Evolutionary conservation across 2,113 vertebrate genomes (phyloP).

Genomic region (Otus sunia): DNA sequence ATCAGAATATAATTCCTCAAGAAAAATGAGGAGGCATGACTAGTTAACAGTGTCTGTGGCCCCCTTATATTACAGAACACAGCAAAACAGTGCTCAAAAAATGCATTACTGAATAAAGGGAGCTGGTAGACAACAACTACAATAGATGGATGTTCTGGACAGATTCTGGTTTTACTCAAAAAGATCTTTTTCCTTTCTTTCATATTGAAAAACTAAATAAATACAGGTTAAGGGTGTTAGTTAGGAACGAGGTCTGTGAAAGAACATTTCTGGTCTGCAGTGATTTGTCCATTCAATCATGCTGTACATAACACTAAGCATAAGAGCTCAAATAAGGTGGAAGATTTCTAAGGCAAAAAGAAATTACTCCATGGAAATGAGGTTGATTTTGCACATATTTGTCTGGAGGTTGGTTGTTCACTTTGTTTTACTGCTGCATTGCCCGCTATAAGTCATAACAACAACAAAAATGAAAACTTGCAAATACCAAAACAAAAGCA

Average conservation of each 20-base stretch:
- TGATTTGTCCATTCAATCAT: conserved; percentile 38
- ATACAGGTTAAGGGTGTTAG: not conserved
- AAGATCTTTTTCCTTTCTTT: not conserved
- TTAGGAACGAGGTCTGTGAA: not conserved
- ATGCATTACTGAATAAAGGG: not conserved
- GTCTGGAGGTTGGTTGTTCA: not conserved
- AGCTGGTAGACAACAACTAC: not conserved
- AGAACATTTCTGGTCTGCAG: not conserved
- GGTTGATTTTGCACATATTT: conserved; percentile 28
- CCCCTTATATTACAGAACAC: not conserved
- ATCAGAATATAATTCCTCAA: conserved; percentile 1
- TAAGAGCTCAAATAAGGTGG: conserved; percentile 22
- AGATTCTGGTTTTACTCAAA: not conserved
- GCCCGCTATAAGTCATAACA: not conserved
- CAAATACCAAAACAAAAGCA: not conserved
- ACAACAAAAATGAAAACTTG: conserved; percentile 27
- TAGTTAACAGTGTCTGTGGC: not conserved
- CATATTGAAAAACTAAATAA: not conserved
- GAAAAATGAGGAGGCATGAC: not conserved
- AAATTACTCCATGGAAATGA: conserved; percentile 37
- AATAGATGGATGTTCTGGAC: not conserved
- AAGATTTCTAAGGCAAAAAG: conserved; percentile 17
- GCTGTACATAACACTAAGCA: conserved; percentile 18
- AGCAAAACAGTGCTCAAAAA: not conserved
- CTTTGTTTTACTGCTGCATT: not conserved